phyloP scores from a whole-genome alignment of 2,888 invertebrate genomes.

The Orthonevra nobilis region DNA sequence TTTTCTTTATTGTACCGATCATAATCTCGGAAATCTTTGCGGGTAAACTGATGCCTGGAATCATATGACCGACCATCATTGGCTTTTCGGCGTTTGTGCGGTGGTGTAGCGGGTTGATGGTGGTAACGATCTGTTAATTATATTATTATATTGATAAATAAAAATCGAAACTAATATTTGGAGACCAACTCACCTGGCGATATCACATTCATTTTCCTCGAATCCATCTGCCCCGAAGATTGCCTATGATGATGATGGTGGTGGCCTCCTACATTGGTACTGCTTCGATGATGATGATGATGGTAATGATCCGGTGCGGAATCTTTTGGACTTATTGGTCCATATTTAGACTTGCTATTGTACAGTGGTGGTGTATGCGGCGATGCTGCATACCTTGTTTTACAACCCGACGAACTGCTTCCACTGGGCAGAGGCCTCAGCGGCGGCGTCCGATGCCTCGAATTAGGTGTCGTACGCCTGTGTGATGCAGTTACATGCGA shows the following conservation, averaged over 20 bases:
- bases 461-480: conserved; percentile 66
- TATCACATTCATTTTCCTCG: conserved; percentile 75
- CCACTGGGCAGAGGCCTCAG: conserved; percentile 71
- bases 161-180: too few species aligned
- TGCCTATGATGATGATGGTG: conserved; percentile 77
- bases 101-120: conserved; percentile 77
- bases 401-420: conserved; percentile 48
- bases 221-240: conserved; percentile 72
- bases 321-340: conserved; percentile 54
- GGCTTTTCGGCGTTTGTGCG: conserved; percentile 79
- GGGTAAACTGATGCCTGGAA: conserved; percentile 55
- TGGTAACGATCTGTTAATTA: conserved; percentile 77
- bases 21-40: conserved; percentile 73
- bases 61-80: conserved; percentile 73
- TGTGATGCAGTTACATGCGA: conserved; percentile 63
- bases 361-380: conserved; percentile 80
- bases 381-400: conserved; percentile 75
- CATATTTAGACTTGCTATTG: conserved; percentile 69
- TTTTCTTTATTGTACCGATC: conserved; percentile 77
- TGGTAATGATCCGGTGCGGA: conserved; percentile 72
- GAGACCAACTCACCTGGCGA: conserved; percentile 78
- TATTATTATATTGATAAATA: too few species aligned
- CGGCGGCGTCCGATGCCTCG: conserved; percentile 71
- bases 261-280: conserved; percentile 51
- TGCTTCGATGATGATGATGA: conserved; percentile 72